A percentile compares a stretch with the other conserved stretches of the same genome.
phyloP scores from a whole-genome alignment of 2,888 invertebrate species.

The Cataglyphis albicans region DNA sequence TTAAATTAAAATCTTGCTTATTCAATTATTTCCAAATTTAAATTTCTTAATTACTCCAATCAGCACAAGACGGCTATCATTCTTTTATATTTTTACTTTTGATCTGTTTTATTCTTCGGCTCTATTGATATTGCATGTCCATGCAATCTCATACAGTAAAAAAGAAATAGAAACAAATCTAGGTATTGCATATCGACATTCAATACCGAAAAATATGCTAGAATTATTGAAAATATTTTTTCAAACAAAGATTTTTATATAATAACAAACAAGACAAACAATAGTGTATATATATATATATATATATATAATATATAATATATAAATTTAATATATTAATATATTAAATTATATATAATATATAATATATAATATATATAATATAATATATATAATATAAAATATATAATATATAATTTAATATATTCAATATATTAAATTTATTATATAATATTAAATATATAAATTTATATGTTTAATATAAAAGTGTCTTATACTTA shows the following conservation, averaged over 20 bases:
- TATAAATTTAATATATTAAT: no score
- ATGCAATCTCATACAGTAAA: conserved; percentile 6
- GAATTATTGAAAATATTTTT: background rate
- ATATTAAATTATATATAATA: no score
- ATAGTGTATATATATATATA: no score
- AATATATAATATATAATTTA: no score
- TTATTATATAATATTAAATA: no score
- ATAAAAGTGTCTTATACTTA: background rate
- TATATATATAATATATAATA: no score
- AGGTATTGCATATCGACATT: conserved; percentile 12
- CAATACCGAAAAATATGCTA: background rate
- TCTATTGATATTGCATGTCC: conserved; percentile 33
- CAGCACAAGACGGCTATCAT: conserved; percentile 9
- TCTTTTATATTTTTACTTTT: conserved; percentile 41
- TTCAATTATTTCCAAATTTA: conserved; percentile 42
- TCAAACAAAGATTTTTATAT: background rate
- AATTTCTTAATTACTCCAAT: conserved; percentile 39
- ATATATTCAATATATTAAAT: no score
- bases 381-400: no score
- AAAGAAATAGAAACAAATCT: conserved; percentile 12
- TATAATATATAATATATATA: no score
- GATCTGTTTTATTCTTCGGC: conserved; percentile 21
- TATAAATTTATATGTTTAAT: background rate
- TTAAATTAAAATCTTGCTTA: conserved; percentile 46
- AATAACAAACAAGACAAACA: background rate